phyloP scores from a whole-genome alignment of 1,140 invertebrate species.

The Cardiocondyla obscurior region DNA sequence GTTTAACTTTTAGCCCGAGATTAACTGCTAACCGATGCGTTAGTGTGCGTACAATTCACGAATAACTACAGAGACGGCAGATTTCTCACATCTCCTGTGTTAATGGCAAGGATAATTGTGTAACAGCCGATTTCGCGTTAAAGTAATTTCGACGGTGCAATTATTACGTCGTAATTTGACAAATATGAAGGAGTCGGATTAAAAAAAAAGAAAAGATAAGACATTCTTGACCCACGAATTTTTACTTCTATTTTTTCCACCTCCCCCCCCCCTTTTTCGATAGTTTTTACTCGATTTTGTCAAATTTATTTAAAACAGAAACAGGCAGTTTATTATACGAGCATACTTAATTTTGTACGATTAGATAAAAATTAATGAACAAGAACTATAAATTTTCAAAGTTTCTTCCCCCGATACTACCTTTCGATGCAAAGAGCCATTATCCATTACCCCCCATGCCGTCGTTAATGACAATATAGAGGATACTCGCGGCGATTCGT shows the following conservation, averaged over 20 bases:
- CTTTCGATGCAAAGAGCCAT: constrained; percentile 15
- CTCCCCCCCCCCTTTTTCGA: not conserved
- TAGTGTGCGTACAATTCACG: constrained; percentile 20
- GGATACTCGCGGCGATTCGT: constrained; percentile 46
- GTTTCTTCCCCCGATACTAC: constrained; percentile 9
- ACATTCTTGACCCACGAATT: not conserved
- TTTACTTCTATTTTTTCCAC: no score
- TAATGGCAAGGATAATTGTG: not conserved
- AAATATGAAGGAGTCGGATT: not conserved
- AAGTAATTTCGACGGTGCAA: not conserved
- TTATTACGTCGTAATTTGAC: not conserved
- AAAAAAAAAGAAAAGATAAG: not conserved
- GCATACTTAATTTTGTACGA: not conserved
- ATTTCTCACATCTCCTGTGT: not conserved
- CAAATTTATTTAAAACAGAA: not conserved
- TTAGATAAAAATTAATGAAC: constrained; percentile 38
- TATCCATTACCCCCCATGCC: constrained; percentile 33
- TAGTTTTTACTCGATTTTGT: not conserved
- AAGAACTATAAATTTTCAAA: not conserved
- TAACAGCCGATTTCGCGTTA: not conserved
- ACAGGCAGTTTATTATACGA: not conserved
- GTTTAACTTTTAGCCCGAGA: constrained; percentile 35
- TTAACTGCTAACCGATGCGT: constrained; percentile 41
- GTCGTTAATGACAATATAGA: constrained; percentile 51
- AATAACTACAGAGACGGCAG: not conserved